Evolutionary conservation across 1,140 invertebrate species (phyloP).

Genomic region (Mactra quadrangularis): DNA sequence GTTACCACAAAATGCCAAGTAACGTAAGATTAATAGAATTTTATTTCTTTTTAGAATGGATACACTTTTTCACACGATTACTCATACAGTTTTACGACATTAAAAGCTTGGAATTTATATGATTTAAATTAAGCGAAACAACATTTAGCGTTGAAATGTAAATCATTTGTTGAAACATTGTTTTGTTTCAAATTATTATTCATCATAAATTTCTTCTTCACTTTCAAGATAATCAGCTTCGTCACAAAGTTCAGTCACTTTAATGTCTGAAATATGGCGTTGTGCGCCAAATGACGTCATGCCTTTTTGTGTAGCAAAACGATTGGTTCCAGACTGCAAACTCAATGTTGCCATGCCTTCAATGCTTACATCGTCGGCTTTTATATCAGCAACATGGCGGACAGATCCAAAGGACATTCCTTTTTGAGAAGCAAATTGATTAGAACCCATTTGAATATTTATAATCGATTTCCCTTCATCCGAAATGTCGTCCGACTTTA

Average conservation of each 20-base stretch:
- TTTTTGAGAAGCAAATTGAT: constrained; percentile 87
- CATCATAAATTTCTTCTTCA: constrained; percentile 38
- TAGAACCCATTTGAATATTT: constrained; percentile 95
- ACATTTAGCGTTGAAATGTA: no score
- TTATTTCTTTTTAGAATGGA: no score
- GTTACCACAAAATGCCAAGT: no score
- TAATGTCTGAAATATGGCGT: constrained; percentile 68
- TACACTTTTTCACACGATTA: no score
- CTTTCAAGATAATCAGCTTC: constrained; percentile 86
- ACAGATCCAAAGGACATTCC: constrained; percentile 90
- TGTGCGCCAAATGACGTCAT: constrained; percentile 85
- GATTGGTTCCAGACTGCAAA: constrained; percentile 94
- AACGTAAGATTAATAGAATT: no score
- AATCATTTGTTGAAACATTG: no score
- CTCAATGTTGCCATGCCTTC: constrained; percentile 92
- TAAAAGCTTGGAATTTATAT: no score
- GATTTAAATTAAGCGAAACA: no score
- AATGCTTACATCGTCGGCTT: constrained; percentile 69
- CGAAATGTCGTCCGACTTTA: constrained; percentile 72
- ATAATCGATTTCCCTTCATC: constrained; percentile 90
- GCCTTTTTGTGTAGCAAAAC: constrained; percentile 94
- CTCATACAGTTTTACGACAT: no score
- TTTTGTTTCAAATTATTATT: constrained; percentile 4
- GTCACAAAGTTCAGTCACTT: constrained; percentile 83
- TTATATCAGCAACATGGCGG: constrained; percentile 90